These are phyloP conservation scores for Octomys mimax DNA, from an alignment of 2,797 vertebrate species.

Conservation along the genomic window DNA sequence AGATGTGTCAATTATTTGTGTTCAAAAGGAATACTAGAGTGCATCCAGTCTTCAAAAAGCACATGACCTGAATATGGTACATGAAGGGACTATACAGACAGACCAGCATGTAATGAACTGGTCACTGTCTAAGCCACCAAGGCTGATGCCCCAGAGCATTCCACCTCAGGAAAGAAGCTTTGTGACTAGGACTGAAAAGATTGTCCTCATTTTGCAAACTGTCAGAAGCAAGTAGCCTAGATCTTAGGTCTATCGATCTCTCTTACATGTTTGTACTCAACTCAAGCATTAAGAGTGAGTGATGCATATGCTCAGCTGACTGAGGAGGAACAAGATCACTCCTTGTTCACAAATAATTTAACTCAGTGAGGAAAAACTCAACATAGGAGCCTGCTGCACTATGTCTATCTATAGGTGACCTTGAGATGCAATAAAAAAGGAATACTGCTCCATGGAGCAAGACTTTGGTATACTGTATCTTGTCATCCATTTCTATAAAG, in stretches of 20 bases:
- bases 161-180: background rate
- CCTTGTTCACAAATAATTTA: background rate
- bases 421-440: background rate
- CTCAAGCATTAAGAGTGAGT: background rate
- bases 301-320: background rate
- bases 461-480: background rate
- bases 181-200: background rate
- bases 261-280: background rate
- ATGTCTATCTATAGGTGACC: too few relatives aligned
- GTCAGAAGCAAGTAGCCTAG: background rate
- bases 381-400: background rate
- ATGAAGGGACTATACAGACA: background rate
- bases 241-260: background rate
- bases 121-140: background rate
- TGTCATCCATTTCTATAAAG: background rate
- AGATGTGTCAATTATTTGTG: background rate
- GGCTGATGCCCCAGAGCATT: background rate
- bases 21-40: background rate
- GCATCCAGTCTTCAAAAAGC: background rate
- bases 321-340: background rate
- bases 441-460: background rate
- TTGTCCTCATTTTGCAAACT: background rate
- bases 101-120: background rate
- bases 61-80: background rate
- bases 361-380: background rate